Base-by-base conservation (phyloP, 2,888 invertebrate genomes). In the Pecten maximus region DNA sequence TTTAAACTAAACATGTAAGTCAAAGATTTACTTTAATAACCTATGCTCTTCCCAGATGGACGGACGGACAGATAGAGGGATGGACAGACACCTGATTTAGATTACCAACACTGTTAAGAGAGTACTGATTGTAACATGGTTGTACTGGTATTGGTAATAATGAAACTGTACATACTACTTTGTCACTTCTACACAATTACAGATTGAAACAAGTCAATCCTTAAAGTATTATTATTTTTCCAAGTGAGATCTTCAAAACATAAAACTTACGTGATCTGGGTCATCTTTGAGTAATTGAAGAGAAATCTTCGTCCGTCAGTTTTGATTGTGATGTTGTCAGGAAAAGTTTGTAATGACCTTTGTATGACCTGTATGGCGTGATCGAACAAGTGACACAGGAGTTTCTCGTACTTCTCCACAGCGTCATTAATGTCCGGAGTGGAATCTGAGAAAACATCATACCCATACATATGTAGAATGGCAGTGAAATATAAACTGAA, bases 281-380 rank as follows among this genome's bases (percentile, higher is more conserved):
- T 94, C 90, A 94, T 92, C 89, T 94, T 95, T 50, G 94, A 95
- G 91, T 93, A 94, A 91, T 94, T 94, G 91, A 93, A 95, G 39
- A 96, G 92, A 89, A 95, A 95, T 39, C 94, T 91, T 50, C 95
- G 92, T 12, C 95, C 94, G 90, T 95, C 96, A 86, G 94, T 95
- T 74, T 93, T 94, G 12, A 96, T 93, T 4, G 94, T 95, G 8
- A 95, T 93, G 88, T 95, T 95, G 74, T 90, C 88, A 28, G 91
- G 90, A 89, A 94, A 94, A 23, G 87, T 90, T 54, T 93, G 92
- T 89, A 95, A 91, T 28, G 93, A 91, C 0, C 89, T 90, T 90
- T 94, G 94, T 44, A 95, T 93, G 0, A 92, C 91, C 12, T 93
- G 92, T 19, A 94, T 89, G 1, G 94, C 93, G 16, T 93, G 92